Evolutionary conservation across 2,888 invertebrate genomes (phyloP).

Genomic region (Xanthia togata): DNA sequence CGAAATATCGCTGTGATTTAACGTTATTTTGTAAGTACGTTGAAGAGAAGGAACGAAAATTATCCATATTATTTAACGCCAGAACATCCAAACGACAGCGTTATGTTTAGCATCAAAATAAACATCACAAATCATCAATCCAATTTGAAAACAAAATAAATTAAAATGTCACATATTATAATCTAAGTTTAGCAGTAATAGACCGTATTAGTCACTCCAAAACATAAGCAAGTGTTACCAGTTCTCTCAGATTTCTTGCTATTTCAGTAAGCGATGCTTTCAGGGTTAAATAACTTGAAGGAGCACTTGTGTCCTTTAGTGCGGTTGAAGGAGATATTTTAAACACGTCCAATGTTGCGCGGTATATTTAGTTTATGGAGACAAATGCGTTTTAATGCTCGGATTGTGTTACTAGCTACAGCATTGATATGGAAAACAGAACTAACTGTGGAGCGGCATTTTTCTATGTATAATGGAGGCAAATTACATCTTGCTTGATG

Average conservation of each 20-base stretch:
- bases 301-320: conserved; percentile 77
- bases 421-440: conserved; percentile 51
- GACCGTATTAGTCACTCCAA: conserved; percentile 77
- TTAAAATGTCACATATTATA: conserved; percentile 34
- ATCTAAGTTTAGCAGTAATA: conserved; percentile 70
- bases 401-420: conserved; percentile 59
- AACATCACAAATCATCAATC: conserved; percentile 43
- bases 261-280: conserved; percentile 84
- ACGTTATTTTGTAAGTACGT: conserved; percentile 31
- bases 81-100: not conserved
- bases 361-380: conserved; percentile 79
- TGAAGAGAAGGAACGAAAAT: conserved; percentile 15
- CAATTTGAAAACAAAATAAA: conserved; percentile 40
- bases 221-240: conserved; percentile 77
- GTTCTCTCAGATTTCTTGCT: conserved; percentile 79
- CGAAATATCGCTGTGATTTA: conserved; percentile 72
- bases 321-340: conserved; percentile 76
- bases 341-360: conserved; percentile 71
- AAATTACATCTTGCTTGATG: conserved; percentile 36
- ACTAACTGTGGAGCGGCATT: conserved; percentile 15
- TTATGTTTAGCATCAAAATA: conserved; percentile 36
- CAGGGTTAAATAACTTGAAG: conserved; percentile 89
- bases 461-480: conserved; percentile 29
- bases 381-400: conserved; percentile 73
- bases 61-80: conserved; percentile 45